Evolutionary conservation across 2,113 vertebrate genomes (phyloP).

Genomic region (Lanius collurio): DNA sequence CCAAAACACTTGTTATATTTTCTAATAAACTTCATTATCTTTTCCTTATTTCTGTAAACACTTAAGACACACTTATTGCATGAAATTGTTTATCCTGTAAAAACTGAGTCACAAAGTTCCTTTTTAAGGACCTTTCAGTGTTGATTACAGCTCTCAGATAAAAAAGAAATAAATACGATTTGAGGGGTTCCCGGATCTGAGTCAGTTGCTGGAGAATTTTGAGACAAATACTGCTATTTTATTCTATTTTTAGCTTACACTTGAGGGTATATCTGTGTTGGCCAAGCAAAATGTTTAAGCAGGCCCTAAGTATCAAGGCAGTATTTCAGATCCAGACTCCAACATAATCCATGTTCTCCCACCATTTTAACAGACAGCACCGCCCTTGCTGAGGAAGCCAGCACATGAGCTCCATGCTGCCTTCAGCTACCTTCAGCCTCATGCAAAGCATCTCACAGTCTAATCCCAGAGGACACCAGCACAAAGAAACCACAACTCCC

Average conservation of each 20-base stretch:
- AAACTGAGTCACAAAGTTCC: not conserved
- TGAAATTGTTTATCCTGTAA: not conserved
- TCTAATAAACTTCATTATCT: not conserved
- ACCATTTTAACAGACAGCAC: not conserved
- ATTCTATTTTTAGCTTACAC: not conserved
- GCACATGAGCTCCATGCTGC: fast-evolving
- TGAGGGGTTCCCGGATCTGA: not conserved
- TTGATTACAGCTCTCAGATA: not conserved
- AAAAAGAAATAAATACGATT: not conserved
- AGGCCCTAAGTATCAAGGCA: not conserved
- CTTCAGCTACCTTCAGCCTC: not conserved
- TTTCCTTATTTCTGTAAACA: not conserved
- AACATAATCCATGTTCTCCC: not conserved
- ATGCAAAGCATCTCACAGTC: not conserved
- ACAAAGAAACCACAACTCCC: not conserved
- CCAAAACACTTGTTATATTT: not conserved
- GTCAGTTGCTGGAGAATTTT: not conserved
- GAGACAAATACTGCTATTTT: not conserved
- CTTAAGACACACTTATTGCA: not conserved
- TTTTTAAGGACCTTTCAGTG: not conserved
- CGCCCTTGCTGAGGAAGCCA: not conserved
- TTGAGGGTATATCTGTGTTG: not conserved
- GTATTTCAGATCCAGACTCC: not conserved
- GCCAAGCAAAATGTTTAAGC: not conserved
- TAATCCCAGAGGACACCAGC: not conserved